Base-by-base conservation (phyloP, 2,113 vertebrate species). In the Ochotona princeps region DNA sequence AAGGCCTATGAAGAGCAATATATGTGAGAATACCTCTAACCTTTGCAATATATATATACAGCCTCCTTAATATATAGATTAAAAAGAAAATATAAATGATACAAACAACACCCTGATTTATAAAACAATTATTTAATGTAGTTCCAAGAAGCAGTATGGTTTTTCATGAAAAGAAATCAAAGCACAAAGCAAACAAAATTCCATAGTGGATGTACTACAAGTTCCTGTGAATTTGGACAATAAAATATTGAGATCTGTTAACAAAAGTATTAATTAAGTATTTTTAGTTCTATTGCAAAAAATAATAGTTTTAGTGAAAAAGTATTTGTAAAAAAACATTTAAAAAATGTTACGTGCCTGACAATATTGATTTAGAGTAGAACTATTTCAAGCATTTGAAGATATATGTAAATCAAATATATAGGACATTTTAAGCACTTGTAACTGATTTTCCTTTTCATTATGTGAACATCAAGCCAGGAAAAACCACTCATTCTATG, bases 351-450 rank as follows among this genome's bases (percentile, higher is more conserved):
- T n/a, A 67, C 73, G 78, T 82, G 14, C 85, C 20, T 88, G 13
- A 63, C 51, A 54, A 25, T 63, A 92, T 23, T 83, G 12, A 47
- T 17, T 73, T 83, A 83, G 51, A 23, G 10, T 60, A 67, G 30
- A 5, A 23, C 35, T 47, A 89, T 93, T 78, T 91, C 47, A 76
- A 69, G n/a, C 81, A 61, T 4, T 49, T 85, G 90, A 85, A 86
- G 11, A 69, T 15, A 13, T 51, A 51, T 2, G 63, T 35, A 63
- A 2, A 2, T 76, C 28, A 93, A 87, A 63, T 78, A 63, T 18
- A 67, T 5, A 38, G 21, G 14, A 81, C 44, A 63, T 38, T 91
- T 87, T 4, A 66, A 87, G 28, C 13, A 38, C 47, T 69, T 73
- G 20, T 21, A 69, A 49, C 32, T 35, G 30, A 87, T 89, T 88